Evolutionary conservation across 2,113 vertebrate genomes (phyloP).

Genomic region (Rutilus rutilus): DNA sequence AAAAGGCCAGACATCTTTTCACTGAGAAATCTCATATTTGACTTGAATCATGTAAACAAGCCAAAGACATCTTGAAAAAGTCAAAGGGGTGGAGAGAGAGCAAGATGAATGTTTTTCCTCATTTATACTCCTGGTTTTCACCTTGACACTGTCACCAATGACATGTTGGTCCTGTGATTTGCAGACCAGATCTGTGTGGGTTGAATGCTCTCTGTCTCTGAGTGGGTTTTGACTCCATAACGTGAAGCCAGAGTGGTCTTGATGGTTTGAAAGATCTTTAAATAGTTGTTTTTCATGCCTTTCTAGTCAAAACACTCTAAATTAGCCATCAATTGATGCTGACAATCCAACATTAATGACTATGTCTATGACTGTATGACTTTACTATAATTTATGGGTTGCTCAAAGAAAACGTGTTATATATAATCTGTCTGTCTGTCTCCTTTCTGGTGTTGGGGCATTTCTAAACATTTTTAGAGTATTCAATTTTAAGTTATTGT

Average conservation of each 20-base stretch:
- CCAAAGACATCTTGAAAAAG: not conserved
- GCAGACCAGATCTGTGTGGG: not conserved
- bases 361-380: no score
- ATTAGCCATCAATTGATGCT: not conserved
- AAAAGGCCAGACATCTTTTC: not conserved
- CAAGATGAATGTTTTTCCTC: not conserved
- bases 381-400: not conserved
- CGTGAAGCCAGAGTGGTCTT: conserved; percentile 5
- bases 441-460: not conserved
- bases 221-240: not conserved
- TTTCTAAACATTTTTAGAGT: no score
- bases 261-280: conserved; percentile 10
- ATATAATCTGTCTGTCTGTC: not conserved
- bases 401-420: not conserved
- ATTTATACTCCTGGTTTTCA: not conserved
- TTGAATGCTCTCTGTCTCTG: not conserved
- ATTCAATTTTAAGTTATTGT: not conserved
- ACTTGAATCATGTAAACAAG: not conserved
- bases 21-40: not conserved
- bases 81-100: not conserved
- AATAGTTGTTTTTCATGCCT: not conserved
- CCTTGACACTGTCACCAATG: not conserved
- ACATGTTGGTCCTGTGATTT: not conserved
- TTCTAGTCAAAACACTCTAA: not conserved
- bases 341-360: not conserved